A percentile compares a stretch with the other conserved stretches of the same genome.
Evolutionary conservation across 2,888 invertebrate genomes (phyloP).

Genomic region (Sinotaia quadrata): DNA sequence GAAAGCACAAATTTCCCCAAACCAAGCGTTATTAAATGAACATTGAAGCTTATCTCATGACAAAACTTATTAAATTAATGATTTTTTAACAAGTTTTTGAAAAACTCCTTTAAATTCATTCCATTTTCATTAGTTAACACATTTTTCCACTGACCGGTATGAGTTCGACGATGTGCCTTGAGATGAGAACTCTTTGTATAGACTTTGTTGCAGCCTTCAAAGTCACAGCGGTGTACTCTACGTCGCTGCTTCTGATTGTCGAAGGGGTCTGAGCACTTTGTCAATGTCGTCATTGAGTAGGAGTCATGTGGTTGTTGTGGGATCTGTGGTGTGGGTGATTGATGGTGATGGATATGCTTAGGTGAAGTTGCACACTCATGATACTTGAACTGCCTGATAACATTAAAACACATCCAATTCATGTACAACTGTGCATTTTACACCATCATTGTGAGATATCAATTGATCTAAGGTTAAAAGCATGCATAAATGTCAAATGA

Average conservation of each 20-base stretch:
- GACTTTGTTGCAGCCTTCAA: constrained; percentile 76
- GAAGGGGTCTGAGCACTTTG: constrained; percentile 35
- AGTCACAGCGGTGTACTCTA: constrained; percentile 67
- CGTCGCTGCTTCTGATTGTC: constrained; percentile 56
- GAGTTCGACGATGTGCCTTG: constrained; percentile 77
- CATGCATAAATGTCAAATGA: too few species aligned
- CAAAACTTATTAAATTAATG: too few species aligned
- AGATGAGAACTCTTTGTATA: constrained; percentile 78
- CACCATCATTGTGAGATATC: too few species aligned
- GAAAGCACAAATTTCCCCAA: too few species aligned
- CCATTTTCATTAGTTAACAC: too few species aligned
- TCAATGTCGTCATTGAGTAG: constrained; percentile 2
- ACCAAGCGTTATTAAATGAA: too few species aligned
- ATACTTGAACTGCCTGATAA: constrained; percentile 20
- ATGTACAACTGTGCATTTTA: too few species aligned
- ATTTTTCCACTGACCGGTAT: constrained; percentile 75
- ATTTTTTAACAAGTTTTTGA: too few species aligned
- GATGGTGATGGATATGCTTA: constrained; percentile 7
- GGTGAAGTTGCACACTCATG: constrained; percentile 16
- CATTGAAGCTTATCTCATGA: too few species aligned
- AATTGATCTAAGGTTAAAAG: too few species aligned
- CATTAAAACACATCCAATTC: too few species aligned
- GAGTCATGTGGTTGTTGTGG: background rate
- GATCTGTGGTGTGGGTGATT: background rate
- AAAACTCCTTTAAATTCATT: too few species aligned